phyloP scores from a whole-genome alignment of 2,113 vertebrate genomes.

The Prietella phreatophila region DNA sequence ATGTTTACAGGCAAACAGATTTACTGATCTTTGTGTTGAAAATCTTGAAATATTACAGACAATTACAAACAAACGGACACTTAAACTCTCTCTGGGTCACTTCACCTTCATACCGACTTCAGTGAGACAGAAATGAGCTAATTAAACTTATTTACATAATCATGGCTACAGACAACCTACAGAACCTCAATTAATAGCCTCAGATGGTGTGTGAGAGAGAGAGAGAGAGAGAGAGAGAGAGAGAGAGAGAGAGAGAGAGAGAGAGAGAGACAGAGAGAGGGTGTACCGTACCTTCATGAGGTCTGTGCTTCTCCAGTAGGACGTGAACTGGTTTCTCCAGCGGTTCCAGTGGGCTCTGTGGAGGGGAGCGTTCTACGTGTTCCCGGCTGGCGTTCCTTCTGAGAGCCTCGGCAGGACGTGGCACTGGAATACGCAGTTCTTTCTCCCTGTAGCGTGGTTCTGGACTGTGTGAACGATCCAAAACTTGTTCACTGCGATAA shows the following conservation, averaged over 20 bases:
- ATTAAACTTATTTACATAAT: neutral
- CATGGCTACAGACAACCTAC: neutral
- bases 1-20: neutral
- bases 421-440: slow-evolving; percentile 56
- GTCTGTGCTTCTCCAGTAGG: slow-evolving; percentile 84
- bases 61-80: neutral
- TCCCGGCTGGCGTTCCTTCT: slow-evolving; percentile 77
- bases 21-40: too few species aligned
- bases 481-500: slow-evolving; percentile 69
- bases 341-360: slow-evolving; percentile 64
- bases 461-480: slow-evolving; percentile 72
- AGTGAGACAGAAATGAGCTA: neutral
- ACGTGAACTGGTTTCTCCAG: slow-evolving; percentile 81
- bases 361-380: slow-evolving; percentile 60
- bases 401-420: slow-evolving; percentile 58
- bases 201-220: neutral
- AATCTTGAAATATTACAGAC: neutral
- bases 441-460: slow-evolving; percentile 55
- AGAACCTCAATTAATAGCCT: neutral
- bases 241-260: neutral
- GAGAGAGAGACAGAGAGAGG: neutral
- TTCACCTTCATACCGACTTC: neutral
- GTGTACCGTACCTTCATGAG: slow-evolving; percentile 81
- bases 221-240: neutral
- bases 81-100: neutral